Conservation (phyloP, 2,888 invertebrate species). For the Apotomis turbidana region DNA sequence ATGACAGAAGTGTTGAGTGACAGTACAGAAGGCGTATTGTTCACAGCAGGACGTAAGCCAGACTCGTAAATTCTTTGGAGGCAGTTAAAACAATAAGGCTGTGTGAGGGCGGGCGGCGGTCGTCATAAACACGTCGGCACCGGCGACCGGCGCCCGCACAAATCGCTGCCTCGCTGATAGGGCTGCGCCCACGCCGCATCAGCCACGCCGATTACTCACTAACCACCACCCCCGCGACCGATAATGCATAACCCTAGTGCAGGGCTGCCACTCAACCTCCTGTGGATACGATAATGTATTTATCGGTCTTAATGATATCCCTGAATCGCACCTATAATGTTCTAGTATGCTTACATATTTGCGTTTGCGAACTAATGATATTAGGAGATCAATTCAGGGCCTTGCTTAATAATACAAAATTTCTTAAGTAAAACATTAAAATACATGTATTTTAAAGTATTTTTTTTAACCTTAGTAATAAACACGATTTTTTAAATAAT, state of each 20-base stretch:
- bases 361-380: background rate
- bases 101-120: constrained; percentile 73
- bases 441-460: too few relatives aligned
- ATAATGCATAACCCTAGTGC: constrained; percentile 51
- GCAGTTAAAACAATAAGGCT: constrained; percentile 78
- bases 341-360: background rate
- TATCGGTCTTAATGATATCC: background rate
- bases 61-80: constrained; percentile 70
- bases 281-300: background rate
- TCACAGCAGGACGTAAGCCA: constrained; percentile 58
- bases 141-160: constrained; percentile 68
- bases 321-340: background rate
- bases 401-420: too few relatives aligned
- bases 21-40: constrained; percentile 44
- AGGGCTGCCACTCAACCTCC: constrained; percentile 19
- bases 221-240: constrained; percentile 55
- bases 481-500: too few relatives aligned
- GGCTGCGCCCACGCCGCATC: constrained; percentile 61
- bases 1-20: constrained; percentile 37
- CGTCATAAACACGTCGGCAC: constrained; percentile 77
- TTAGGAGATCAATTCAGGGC: too few relatives aligned
- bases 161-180: constrained; percentile 71
- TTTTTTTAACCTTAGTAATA: too few relatives aligned
- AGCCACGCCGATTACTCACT: constrained; percentile 56
- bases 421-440: too few relatives aligned